A percentile compares a stretch with the other conserved stretches of the same genome.
phyloP scores from a whole-genome alignment of 2,113 vertebrate genomes.

The Clinocottus analis region DNA sequence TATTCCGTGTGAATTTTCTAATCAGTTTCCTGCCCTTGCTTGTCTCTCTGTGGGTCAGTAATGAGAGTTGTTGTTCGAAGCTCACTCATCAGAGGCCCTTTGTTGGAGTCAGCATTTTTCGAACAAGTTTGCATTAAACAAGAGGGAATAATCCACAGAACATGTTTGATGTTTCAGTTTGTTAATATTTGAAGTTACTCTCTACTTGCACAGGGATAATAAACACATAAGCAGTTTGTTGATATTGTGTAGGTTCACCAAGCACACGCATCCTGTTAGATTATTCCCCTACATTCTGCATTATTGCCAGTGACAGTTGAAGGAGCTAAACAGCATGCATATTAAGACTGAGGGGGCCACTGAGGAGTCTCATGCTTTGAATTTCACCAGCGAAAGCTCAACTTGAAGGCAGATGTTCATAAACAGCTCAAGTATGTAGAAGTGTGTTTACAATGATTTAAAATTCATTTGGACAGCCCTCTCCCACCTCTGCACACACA shows the following conservation, averaged over 20 bases:
- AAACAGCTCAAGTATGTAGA: constrained; percentile 52
- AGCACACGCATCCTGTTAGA: constrained; percentile 29
- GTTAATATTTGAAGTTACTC: constrained; percentile 26
- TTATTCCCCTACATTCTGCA: constrained; percentile 26
- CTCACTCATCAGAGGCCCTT: constrained; percentile 48
- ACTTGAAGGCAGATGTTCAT: constrained; percentile 38
- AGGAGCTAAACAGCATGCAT: constrained; percentile 23
- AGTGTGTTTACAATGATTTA: constrained; percentile 53
- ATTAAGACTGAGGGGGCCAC: constrained; percentile 31
- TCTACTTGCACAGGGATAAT: constrained; percentile 31
- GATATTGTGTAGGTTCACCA: constrained; percentile 15
- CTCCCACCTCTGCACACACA: constrained; percentile 18
- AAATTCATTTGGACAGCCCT: constrained; percentile 29
- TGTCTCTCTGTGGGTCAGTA: constrained; percentile 62
- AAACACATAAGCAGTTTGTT: constrained; percentile 30
- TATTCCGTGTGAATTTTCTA: constrained; percentile 56
- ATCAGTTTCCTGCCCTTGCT: constrained; percentile 46
- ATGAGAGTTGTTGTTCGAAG: constrained; percentile 59
- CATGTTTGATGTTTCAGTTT: constrained; percentile 22
- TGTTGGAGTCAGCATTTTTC: constrained; percentile 59
- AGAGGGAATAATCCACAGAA: constrained; percentile 30
- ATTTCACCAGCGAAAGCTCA: constrained; percentile 31
- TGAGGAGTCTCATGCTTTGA: constrained; percentile 18
- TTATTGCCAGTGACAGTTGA: constrained; percentile 25
- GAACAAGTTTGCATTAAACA: constrained; percentile 60